Evolutionary conservation across 2,113 vertebrate species (phyloP).

Genomic region (Percopsis transmontana): DNA sequence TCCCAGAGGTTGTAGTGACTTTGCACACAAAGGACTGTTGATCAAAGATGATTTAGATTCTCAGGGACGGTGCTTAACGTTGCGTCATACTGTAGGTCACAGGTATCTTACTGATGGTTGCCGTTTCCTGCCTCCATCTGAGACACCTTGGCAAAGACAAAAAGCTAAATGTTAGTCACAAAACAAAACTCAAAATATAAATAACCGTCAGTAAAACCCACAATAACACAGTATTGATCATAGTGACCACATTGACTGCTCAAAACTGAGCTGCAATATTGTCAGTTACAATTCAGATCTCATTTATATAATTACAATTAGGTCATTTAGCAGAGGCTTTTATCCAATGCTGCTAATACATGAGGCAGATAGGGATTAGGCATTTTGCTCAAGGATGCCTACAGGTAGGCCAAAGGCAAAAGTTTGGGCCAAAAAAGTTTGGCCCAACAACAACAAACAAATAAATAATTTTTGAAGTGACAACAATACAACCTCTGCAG

Average conservation of each 20-base stretch:
- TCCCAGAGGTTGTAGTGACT: neutral
- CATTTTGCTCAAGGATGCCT: too few species aligned
- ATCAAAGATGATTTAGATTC: neutral
- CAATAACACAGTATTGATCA: neutral
- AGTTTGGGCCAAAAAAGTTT: too few species aligned
- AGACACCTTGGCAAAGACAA: slow-evolving; percentile 49
- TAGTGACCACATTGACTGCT: neutral
- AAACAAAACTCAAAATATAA: neutral
- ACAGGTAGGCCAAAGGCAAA: too few species aligned
- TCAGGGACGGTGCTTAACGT: neutral
- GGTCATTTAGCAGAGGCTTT: too few species aligned
- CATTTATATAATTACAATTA: too few species aligned
- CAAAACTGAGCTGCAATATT: too few species aligned
- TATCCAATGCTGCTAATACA: too few species aligned
- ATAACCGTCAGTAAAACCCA: neutral
- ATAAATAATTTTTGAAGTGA: too few species aligned
- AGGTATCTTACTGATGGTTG: neutral
- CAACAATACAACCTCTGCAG: too few species aligned
- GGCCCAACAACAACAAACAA: too few species aligned
- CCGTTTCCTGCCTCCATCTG: slow-evolving; percentile 37
- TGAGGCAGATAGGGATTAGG: too few species aligned
- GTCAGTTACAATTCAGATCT: too few species aligned
- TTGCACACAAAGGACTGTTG: neutral
- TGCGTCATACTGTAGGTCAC: neutral
- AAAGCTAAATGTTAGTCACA: neutral